Evolutionary conservation across 2,797 vertebrate genomes (phyloP).

Genomic region (Lepus oiostolus): DNA sequence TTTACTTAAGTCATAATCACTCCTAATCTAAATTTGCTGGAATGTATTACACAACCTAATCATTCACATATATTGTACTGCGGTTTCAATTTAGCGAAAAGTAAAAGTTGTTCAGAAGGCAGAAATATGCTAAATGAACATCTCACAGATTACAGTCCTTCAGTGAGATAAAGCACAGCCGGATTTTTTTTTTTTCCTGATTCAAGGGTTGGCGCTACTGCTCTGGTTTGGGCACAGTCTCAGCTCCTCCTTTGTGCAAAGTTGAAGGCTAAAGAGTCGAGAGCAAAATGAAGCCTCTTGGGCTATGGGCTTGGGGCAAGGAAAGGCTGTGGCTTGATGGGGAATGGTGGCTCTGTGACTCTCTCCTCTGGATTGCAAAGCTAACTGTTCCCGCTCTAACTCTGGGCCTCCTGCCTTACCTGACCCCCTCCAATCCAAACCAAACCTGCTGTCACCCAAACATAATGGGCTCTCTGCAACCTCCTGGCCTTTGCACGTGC

Average conservation of each 20-base stretch:
- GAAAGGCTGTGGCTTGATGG: background rate
- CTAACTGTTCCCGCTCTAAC: background rate
- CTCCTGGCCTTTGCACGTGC: background rate
- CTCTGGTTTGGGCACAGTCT: background rate
- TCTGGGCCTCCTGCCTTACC: accelerated
- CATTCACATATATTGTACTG: slow-evolving; percentile 84
- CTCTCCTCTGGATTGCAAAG: background rate
- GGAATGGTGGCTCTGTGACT: background rate
- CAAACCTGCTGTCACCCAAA: accelerated
- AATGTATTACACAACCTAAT: slow-evolving; percentile 84
- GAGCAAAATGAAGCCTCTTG: background rate
- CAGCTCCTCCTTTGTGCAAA: background rate
- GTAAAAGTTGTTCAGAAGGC: slow-evolving; percentile 82
- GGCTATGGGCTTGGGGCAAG: accelerated
- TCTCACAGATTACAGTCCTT: slow-evolving; percentile 63
- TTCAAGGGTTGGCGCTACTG: background rate
- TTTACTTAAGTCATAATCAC: slow-evolving; percentile 87
- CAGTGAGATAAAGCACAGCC: background rate
- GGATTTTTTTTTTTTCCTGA: background rate
- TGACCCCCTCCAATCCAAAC: background rate
- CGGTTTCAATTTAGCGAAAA: slow-evolving; percentile 82
- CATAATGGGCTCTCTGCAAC: accelerated
- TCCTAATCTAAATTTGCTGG: slow-evolving; percentile 86
- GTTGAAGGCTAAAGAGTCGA: background rate
- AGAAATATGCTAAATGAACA: slow-evolving; percentile 78